Base-by-base conservation (phyloP, 1,140 invertebrate genomes). In the Micrasema longulum region DNA sequence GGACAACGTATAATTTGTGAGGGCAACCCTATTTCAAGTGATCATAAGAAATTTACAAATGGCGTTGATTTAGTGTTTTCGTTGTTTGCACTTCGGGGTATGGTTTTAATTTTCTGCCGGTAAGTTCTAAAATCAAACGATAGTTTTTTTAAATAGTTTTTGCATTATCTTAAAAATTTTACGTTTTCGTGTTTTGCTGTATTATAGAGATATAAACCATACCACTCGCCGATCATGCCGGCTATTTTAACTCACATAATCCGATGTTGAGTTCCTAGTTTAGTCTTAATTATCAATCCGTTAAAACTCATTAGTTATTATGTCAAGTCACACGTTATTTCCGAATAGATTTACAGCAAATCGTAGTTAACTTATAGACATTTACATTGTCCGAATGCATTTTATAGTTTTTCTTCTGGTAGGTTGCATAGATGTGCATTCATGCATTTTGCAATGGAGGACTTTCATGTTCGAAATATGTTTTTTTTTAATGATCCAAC, bases 21-120 rank as follows among this genome's bases (percentile, higher is more conserved):
- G n/a, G n/a, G n/a, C n/a, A n/a, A n/a, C n/a, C n/a, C n/a, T n/a
- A n/a, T n/a, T n/a, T n/a, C n/a, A n/a, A n/a, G n/a, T n/a, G n/a
- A n/a, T n/a, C n/a, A n/a, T n/a, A n/a, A 38, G 41, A 50, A 65
- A 74, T 70, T 74, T 66, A 70, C 72, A 57, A 74, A 70, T 74
- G 72, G 67, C 67, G 67, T 47, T 66, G 38, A 16, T 70, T 48
- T 69, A 70, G 67, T 69, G 72, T 66, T 66, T 74, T 66, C 67
- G 57, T 69, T 63, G 60, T 53, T 64, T 69, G 45, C 47, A 53
- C 60, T 23, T 69, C 52, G 68, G 68, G 65, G 68, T 38, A 69
- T 63, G 68, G 68, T 69, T 69, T n/a, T 62, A 36, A 62, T 62
- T 62, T 62, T 62, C 68, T 62, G 31, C 23, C 57, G 57, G 68